Evolutionary conservation across 2,888 invertebrate species (phyloP), one percentile per base, ranked within the genome.

Genomic region (Scrobipalpa costella): DNA sequence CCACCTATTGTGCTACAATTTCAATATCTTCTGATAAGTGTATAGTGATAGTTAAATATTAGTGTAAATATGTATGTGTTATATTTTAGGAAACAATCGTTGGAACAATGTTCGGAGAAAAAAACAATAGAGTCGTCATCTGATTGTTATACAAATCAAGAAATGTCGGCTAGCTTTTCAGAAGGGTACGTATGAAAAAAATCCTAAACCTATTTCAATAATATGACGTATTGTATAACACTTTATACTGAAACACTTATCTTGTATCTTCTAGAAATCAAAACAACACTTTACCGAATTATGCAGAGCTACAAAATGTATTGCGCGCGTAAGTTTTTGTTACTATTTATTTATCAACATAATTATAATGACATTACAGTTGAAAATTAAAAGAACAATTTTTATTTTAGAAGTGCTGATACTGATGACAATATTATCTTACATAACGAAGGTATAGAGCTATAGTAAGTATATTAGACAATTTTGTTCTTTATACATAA

Each of bases 91-190:
- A n/a, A n/a, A n/a, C n/a, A n/a, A n/a, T 13, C 44, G 44, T 44
- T 44, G 44, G 44, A 44, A 44, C 44, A 44, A 44, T 44, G 44
- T 44, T 44, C n/a, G 44, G 44, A 44, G 44, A 44, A 44, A 7
- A 44, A 44, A 44, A 44, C 44, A 44, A 44, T 44, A n/a, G 44
- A 44, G 44, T 44, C 44, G 44, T 44, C 44, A 44, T 44, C 44
- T n/a, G n/a, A n/a, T 44, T 44, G 44, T n/a, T 9, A 44, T 44
- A 44, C 7, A 44, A 44, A 44, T 44, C 44, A 44, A 44, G 44
- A 44, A 44, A 44, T 44, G 44, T 44, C 44, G 44, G 44, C 44
- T 44, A 9, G 3, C 44, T 44, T 44, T 44, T 44, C 13, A n/a
- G n/a, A n/a, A 44, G 44, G 44, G 44, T 44, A 44, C 44, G 44